Evolutionary conservation across 2,888 invertebrate species (phyloP).

Genomic region (Pristionchus fissidentatus): DNA sequence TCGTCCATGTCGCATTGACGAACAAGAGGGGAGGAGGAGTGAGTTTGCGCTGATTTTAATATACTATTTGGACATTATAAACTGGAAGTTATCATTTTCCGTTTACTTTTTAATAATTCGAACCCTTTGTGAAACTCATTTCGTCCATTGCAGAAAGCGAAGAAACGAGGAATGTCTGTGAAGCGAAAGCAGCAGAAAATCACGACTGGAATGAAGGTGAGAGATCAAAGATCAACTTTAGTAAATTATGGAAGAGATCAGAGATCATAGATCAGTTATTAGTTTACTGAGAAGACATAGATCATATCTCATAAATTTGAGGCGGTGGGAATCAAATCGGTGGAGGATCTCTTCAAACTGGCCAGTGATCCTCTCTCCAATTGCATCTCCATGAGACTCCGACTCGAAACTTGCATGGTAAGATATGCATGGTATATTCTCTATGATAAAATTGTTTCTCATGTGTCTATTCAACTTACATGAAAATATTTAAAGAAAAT

Average conservation of each 20-base stretch:
- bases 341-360: conserved; percentile 80
- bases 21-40: conserved; percentile 80
- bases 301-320: conserved; percentile 54
- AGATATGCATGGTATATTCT: too few species aligned
- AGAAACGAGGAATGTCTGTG: conserved; percentile 76
- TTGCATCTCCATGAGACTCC: conserved; percentile 76
- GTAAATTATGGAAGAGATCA: background rate
- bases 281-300: background rate
- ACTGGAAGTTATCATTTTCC: background rate
- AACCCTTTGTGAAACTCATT: background rate
- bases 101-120: background rate
- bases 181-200: conserved; percentile 77
- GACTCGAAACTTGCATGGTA: conserved; percentile 78
- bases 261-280: background rate
- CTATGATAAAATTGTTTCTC: background rate
- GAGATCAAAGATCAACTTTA: conserved; percentile 56
- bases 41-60: conserved; percentile 51
- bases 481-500: too few species aligned
- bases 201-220: conserved; percentile 78
- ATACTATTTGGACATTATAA: background rate
- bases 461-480: background rate
- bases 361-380: conserved; percentile 73
- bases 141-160: conserved; percentile 75
- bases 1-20: conserved; percentile 80
- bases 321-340: conserved; percentile 64